Conservation (phyloP, 2,113 vertebrate genomes). For the Oceanodroma tethys region DNA sequence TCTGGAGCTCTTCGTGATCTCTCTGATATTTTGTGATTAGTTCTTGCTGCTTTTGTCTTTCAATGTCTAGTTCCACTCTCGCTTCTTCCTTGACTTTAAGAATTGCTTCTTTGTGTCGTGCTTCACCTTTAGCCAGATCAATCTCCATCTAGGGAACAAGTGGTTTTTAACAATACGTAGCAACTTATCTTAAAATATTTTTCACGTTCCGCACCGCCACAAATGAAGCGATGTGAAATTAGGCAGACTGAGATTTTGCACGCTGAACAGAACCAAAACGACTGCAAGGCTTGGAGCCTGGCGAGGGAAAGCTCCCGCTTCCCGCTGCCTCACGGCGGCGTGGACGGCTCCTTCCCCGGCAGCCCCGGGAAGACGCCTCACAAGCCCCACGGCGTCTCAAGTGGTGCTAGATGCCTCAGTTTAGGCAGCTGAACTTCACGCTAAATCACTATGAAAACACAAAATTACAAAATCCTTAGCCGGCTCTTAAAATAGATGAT, state of each 20-base stretch:
- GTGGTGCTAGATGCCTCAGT: too few relatives aligned
- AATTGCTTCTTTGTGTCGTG: slow-evolving; percentile 71
- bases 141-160: slow-evolving; percentile 72
- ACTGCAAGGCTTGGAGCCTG: not conserved
- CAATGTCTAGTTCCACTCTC: slow-evolving; percentile 73
- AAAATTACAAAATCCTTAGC: not conserved
- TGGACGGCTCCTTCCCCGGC: not conserved
- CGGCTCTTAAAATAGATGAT: not conserved
- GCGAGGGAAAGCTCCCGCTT: not conserved
- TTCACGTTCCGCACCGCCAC: not conserved
- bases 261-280: not conserved
- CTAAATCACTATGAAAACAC: not conserved
- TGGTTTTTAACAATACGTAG: not conserved
- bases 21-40: slow-evolving; percentile 74
- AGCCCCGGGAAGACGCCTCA: not conserved
- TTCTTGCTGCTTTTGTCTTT: slow-evolving; percentile 81
- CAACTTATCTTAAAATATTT: not conserved
- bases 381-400: not conserved
- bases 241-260: not conserved
- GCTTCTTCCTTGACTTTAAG: slow-evolving; percentile 74
- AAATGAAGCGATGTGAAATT: not conserved
- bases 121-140: slow-evolving; percentile 69
- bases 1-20: slow-evolving; percentile 74
- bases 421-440: not conserved
- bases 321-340: accelerated